These are phyloP conservation scores for Monopis laevigella DNA, from an alignment of 2,888 invertebrate species.

Conservation along the genomic window DNA sequence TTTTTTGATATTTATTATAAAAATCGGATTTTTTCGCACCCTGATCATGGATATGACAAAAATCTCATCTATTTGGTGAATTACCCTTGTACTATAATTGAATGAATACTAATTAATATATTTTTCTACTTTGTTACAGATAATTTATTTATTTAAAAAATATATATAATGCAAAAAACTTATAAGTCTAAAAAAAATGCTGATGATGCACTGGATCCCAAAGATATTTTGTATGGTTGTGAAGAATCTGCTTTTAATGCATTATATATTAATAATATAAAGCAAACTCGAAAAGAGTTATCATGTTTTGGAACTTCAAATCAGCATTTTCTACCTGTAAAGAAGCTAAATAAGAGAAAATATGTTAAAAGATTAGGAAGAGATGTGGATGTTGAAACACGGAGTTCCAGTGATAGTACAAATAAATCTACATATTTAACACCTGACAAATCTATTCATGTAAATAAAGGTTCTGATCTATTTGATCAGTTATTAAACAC, in stretches of 20 bases:
- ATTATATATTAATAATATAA: conserved; percentile 55
- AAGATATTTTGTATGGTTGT: conserved; percentile 34
- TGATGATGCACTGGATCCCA: conserved; percentile 32
- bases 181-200: conserved; percentile 48
- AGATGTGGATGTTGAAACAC: conserved; percentile 30
- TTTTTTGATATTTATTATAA: no score
- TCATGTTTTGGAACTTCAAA: conserved; percentile 36
- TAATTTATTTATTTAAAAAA: no score
- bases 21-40: no score
- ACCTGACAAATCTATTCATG: conserved; percentile 51
- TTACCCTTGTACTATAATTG: no score
- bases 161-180: conserved; percentile 51
- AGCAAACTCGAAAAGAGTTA: conserved; percentile 50
- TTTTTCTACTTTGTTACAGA: no score
- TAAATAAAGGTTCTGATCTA: conserved; percentile 45
- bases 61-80: no score
- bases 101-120: no score
- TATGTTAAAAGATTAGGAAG: conserved; percentile 47
- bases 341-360: conserved; percentile 49
- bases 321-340: conserved; percentile 29
- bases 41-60: no score
- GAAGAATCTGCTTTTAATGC: conserved; percentile 49
- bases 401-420: conserved; percentile 12
- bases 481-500: conserved; percentile 34
- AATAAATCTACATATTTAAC: conserved; percentile 39